Percentiles rank a stretch among this genome's conserved stretches.
phyloP scores from a whole-genome alignment of 2,888 invertebrate species.

The Folsomia candida region DNA sequence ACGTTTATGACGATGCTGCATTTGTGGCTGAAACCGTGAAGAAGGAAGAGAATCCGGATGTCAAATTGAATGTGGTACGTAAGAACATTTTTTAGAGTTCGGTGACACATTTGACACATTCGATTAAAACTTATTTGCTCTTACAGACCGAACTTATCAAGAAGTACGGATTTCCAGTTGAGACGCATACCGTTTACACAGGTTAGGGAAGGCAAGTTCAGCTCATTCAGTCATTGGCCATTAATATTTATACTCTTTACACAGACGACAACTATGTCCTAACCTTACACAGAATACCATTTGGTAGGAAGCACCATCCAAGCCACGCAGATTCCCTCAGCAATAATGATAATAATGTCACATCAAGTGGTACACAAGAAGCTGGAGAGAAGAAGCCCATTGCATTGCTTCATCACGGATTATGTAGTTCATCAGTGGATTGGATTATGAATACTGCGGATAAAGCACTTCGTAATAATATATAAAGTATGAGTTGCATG shows the following conservation, averaged over 20 bases:
- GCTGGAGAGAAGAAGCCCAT: not conserved
- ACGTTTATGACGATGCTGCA: not conserved
- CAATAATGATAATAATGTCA: not conserved
- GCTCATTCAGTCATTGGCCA: no score
- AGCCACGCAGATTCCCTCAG: not conserved
- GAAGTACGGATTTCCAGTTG: constrained; percentile 15
- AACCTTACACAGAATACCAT: constrained; percentile 14
- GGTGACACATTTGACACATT: no score
- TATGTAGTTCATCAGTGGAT: constrained; percentile 12
- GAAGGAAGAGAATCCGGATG: not conserved
- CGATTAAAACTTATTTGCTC: no score
- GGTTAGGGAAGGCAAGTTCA: no score
- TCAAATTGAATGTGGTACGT: constrained; percentile 3
- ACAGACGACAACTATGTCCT: constrained; percentile 11
- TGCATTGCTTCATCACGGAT: constrained; percentile 11
- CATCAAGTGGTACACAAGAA: not conserved
- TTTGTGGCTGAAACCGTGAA: not conserved
- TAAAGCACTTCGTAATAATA: constrained; percentile 12
- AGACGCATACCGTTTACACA: constrained; percentile 10
- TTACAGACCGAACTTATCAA: constrained; percentile 11
- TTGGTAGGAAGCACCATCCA: not conserved
- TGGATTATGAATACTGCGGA: constrained; percentile 18
- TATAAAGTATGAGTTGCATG: not conserved
- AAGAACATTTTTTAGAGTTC: not conserved
- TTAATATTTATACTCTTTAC: constrained; percentile 1